Evolutionary conservation across 2,888 invertebrate species (phyloP).

Genomic region (Aleiodes alternator): DNA sequence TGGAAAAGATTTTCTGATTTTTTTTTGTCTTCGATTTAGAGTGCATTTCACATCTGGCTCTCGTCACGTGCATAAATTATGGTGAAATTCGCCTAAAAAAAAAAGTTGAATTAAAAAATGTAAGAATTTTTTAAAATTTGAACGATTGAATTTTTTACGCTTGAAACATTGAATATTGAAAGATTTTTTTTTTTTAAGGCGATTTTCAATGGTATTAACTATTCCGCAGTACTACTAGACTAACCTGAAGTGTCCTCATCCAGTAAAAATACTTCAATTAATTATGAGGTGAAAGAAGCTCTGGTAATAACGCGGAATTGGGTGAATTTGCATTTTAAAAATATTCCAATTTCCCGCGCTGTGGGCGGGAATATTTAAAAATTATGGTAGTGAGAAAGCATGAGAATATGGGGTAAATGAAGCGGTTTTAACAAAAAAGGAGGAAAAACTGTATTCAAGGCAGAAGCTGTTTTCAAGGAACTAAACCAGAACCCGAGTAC

Average conservation of each 20-base stretch:
- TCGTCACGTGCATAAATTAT: conserved; percentile 39
- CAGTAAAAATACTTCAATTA: conserved; percentile 7
- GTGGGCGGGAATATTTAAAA: too few relatives aligned
- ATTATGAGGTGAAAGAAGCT: background rate
- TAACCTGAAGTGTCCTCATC: conserved; percentile 44
- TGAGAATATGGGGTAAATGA: too few relatives aligned
- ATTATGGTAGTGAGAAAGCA: too few relatives aligned
- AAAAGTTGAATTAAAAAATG: background rate
- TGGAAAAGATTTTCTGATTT: background rate
- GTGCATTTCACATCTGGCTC: conserved; percentile 38
- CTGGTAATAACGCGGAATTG: too few relatives aligned
- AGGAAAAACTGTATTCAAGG: too few relatives aligned
- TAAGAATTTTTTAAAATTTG: too few relatives aligned
- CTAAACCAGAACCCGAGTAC: too few relatives aligned
- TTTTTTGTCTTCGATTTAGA: conserved; percentile 27
- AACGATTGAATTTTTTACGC: background rate
- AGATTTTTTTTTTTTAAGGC: background rate
- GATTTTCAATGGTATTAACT: conserved; percentile 32
- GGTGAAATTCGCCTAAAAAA: conserved; percentile 8
- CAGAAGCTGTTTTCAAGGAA: too few relatives aligned
- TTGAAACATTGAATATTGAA: background rate
- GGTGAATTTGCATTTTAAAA: too few relatives aligned
- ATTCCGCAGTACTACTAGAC: conserved; percentile 45
- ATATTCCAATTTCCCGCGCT: too few relatives aligned
- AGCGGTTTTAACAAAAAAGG: too few relatives aligned